Conservation (phyloP, 2,888 invertebrate species). For the Cecidostiba fungosa region DNA sequence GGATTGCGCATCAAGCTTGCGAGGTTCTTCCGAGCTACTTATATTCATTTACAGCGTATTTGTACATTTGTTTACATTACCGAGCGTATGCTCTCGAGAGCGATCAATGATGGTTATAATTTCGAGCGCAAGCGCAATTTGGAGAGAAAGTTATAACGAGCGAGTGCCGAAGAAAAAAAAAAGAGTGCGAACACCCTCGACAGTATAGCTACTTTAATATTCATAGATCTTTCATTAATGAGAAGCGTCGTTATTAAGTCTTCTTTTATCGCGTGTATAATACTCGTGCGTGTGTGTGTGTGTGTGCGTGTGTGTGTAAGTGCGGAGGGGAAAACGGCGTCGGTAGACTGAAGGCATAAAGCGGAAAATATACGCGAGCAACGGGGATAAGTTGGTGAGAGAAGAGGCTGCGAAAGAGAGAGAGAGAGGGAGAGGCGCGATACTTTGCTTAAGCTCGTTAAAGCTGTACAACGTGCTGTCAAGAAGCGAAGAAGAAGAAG, state of each 20-base stretch:
- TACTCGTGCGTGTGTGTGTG: not conserved
- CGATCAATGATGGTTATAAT: too few relatives aligned
- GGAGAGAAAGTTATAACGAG: not conserved
- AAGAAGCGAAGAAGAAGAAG: conserved; percentile 20
- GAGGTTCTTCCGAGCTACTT: conserved; percentile 3
- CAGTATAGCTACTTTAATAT: conserved; percentile 52
- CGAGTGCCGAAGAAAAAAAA: not conserved
- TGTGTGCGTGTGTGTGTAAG: not conserved
- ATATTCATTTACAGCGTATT: not conserved
- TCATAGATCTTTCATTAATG: conserved; percentile 65
- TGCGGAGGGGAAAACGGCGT: not conserved
- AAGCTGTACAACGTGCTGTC: conserved; percentile 59
- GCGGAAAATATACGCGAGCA: conserved; percentile 52
- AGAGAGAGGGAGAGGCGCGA: conserved; percentile 33
- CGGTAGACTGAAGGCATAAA: conserved; percentile 40
- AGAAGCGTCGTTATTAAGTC: conserved; percentile 56
- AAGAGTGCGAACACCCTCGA: not conserved
- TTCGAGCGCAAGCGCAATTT: too few relatives aligned
- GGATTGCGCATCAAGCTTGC: not conserved
- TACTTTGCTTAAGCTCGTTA: conserved; percentile 64
- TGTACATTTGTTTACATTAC: not conserved
- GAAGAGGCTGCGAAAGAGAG: conserved; percentile 37
- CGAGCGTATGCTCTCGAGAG: not conserved
- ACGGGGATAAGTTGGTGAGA: conserved; percentile 57
- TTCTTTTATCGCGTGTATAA: conserved; percentile 55